phyloP scores from a whole-genome alignment of 2,888 invertebrate genomes.

The Oxycera nigricornis region DNA sequence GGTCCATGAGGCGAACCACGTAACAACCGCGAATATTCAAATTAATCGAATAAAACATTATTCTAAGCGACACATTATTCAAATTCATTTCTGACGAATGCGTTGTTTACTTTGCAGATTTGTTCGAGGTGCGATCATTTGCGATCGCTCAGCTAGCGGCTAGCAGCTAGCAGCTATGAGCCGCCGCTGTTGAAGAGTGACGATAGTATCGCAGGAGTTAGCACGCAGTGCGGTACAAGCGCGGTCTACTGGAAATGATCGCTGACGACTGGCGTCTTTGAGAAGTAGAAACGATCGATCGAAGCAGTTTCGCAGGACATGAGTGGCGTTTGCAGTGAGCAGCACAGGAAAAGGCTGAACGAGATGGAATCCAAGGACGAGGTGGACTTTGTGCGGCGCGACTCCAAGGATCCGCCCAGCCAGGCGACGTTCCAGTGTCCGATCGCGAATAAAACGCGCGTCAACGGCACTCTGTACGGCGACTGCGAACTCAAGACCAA shows the following conservation, averaged over 20 bases:
- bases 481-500: constrained; percentile 48
- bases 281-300: background rate
- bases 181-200: constrained; percentile 7
- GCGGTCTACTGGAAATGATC: background rate
- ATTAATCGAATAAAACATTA: constrained; percentile 30
- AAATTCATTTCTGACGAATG: constrained; percentile 7
- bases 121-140: constrained; percentile 19
- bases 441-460: constrained; percentile 36
- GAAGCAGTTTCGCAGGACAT: background rate
- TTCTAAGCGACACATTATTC: constrained; percentile 22
- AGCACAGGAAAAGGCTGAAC: background rate
- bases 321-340: constrained; percentile 13
- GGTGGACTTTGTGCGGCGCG: constrained; percentile 55
- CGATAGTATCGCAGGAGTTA: background rate
- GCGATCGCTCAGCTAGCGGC: constrained; percentile 3
- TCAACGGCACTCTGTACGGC: constrained; percentile 44
- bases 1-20: background rate
- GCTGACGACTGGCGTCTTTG: background rate
- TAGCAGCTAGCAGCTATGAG: constrained; percentile 27
- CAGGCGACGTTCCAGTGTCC: constrained; percentile 14
- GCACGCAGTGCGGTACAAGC: background rate
- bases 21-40: background rate
- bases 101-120: constrained; percentile 30
- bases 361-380: constrained; percentile 54
- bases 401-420: background rate